Evolutionary conservation across 2,113 vertebrate species (phyloP), one percentile per base, ranked within the genome.

Genomic region (Hippocampus guttulatus): DNA sequence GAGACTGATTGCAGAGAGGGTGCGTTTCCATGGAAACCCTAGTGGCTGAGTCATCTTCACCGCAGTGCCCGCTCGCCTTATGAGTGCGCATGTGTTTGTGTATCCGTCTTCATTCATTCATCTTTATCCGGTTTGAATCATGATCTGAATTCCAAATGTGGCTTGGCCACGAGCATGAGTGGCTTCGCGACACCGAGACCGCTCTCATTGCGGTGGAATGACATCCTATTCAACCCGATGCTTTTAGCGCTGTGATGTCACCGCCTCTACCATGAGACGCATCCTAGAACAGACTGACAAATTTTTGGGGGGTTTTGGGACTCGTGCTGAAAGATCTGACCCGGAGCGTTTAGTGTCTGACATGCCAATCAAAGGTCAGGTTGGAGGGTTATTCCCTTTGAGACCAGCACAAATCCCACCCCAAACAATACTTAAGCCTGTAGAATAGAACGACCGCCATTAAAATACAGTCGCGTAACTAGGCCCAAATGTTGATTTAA

Each of bases 1-100:
- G 89, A 83, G 86, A 89, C 81, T 77, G 86, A 86, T 82, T 84
- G 87, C 85, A 86, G 85, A 83, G 82, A 90, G 83, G 84, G 75
- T 81, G 82, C 75, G 86, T 90, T 88, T 83, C 89, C 84, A 89
- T 88, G 84, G 81, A 63, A 85, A 87, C 78, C 21, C 43, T 55
- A 71, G 81, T 72, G 82, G 86, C 85, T 90, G 87, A 89, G 85
- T 89, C 86, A 89, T 87, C 82, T 61, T 72, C 75, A 74, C 87
- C 74, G 86, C 87, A 85, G 82, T 78, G 73, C 45, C 2, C 47
- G 79, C 72, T 80, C 71, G 54, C 54, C 43, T 54, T 68, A 38
- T 2, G 12, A 76, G 73, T 4, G 8, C 47, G 66, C 62, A 52
- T 73, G 65, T 84, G 60, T 77, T 70, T 47, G 43, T 67, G 30